Evolutionary conservation across 2,797 vertebrate genomes (phyloP).

Genomic region (Bradypus variegatus): DNA sequence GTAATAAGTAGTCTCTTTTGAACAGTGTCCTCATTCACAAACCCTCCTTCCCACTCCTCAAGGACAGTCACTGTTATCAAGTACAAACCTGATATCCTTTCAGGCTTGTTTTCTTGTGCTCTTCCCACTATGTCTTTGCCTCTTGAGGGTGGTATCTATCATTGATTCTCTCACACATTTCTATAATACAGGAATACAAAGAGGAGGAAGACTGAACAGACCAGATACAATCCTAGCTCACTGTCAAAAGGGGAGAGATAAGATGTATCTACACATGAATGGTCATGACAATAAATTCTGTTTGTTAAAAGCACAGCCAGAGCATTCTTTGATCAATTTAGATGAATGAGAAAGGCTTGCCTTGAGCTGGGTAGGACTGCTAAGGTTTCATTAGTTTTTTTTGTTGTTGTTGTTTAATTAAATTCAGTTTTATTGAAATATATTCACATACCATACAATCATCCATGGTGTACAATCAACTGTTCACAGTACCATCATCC

Average conservation of each 20-base stretch:
- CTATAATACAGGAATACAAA: background rate
- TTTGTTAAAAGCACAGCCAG: background rate
- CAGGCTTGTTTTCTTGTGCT: background rate
- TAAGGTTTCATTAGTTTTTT: slow-evolving; percentile 26
- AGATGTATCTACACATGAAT: slow-evolving; percentile 18
- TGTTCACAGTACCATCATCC: no score
- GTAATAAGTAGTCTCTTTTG: background rate
- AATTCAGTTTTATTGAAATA: no score
- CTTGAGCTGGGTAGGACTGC: background rate
- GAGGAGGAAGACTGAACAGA: background rate
- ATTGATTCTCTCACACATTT: slow-evolving; percentile 16
- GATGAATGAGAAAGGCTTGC: slow-evolving; percentile 31
- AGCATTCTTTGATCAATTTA: slow-evolving; percentile 31
- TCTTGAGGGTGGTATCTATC: background rate
- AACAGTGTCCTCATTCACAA: background rate
- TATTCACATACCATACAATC: no score
- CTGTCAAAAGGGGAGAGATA: slow-evolving; percentile 5
- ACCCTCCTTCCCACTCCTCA: background rate
- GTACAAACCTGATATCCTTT: background rate
- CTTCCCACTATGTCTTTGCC: slow-evolving; percentile 1
- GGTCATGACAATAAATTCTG: background rate
- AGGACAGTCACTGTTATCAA: background rate
- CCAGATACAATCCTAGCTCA: slow-evolving; percentile 3
- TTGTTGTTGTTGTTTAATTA: no score
- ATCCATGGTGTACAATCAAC: no score